phyloP scores from a whole-genome alignment of 2,797 vertebrate species.

The Cryptoprocta ferox region DNA sequence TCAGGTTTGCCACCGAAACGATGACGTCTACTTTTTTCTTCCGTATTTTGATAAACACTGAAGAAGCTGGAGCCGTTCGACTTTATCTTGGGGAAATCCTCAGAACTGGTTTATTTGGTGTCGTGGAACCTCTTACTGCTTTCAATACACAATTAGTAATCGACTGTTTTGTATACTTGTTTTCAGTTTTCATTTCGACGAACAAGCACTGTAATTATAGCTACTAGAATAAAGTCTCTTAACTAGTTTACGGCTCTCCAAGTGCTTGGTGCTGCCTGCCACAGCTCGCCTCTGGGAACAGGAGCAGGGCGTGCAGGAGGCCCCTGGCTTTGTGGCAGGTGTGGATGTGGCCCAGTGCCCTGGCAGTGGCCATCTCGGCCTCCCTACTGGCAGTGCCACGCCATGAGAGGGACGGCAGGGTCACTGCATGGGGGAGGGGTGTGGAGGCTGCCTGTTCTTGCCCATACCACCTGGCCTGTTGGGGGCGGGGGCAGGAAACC shows the following conservation, averaged over 20 bases:
- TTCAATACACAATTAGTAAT: constrained; percentile 91
- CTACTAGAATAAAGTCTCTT: constrained; percentile 92
- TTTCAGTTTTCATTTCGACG: constrained; percentile 92
- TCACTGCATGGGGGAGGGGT: not conserved
- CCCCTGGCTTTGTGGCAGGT: too few relatives aligned
- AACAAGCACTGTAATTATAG: constrained; percentile 96
- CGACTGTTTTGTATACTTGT: constrained; percentile 93
- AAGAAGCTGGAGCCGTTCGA: constrained; percentile 91
- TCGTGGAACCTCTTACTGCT: constrained; percentile 90
- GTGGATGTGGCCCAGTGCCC: not conserved
- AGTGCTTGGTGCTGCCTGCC: not conserved
- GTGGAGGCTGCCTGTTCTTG: too few relatives aligned
- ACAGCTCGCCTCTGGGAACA: not conserved
- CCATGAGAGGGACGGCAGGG: not conserved
- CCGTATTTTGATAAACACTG: constrained; percentile 92
- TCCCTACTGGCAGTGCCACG: not conserved
- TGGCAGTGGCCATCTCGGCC: not conserved
- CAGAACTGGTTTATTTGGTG: constrained; percentile 91
- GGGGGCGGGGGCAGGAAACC: not conserved
- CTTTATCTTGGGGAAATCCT: constrained; percentile 89
- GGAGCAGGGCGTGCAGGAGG: not conserved
- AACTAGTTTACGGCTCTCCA: constrained; percentile 86
- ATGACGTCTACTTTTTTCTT: constrained; percentile 87
- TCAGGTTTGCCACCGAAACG: constrained; percentile 89
- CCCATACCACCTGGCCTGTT: too few relatives aligned